Evolutionary conservation across 2,113 vertebrate genomes (phyloP).

Genomic region (Phalacrocorax carbo): DNA sequence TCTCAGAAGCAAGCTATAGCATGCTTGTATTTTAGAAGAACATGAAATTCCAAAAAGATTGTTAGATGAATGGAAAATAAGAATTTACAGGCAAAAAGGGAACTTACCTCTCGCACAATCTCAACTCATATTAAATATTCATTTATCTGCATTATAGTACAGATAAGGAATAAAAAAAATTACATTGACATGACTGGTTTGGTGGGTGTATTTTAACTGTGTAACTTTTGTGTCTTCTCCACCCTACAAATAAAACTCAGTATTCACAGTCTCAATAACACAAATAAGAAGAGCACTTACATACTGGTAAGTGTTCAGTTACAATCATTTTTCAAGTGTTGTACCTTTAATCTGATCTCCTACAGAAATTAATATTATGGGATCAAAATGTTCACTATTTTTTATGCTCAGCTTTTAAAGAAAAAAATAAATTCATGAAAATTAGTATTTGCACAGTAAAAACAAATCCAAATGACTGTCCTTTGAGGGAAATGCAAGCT

Average conservation of each 20-base stretch:
- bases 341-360: neutral
- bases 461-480: neutral
- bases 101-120: neutral
- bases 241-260: neutral
- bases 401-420: neutral
- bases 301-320: neutral
- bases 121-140: neutral
- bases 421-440: neutral
- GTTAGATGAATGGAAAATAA: neutral
- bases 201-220: neutral
- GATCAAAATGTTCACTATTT: neutral
- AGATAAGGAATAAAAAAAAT: conserved; percentile 17
- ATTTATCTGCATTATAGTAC: neutral
- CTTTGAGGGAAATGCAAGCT: neutral
- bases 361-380: neutral
- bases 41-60: neutral
- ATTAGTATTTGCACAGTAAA: neutral
- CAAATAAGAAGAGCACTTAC: neutral
- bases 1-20: neutral
- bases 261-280: neutral
- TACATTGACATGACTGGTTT: neutral
- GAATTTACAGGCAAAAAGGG: neutral
- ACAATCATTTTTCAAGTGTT: neutral
- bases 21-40: neutral
- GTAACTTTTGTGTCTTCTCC: neutral